phyloP scores from a whole-genome alignment of 2,113 vertebrate genomes.

The Lota lota region DNA sequence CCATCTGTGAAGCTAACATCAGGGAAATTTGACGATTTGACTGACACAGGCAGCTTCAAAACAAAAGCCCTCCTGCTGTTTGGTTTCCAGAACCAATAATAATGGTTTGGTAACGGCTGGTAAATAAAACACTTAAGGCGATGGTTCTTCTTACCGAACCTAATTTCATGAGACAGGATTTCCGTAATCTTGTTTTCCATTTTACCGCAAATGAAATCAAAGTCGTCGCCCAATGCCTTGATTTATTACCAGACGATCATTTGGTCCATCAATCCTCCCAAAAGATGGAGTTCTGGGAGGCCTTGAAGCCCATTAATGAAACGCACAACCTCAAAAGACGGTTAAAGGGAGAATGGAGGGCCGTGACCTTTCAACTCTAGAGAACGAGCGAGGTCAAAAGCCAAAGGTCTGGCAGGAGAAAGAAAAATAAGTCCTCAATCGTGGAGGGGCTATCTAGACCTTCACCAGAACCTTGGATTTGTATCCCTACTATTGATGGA shows the following conservation, averaged over 20 bases:
- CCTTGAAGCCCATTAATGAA: slow-evolving; percentile 40
- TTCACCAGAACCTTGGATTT: neutral
- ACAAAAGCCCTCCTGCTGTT: too few relatives aligned
- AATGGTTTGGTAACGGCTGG: too few relatives aligned
- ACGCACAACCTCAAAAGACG: slow-evolving; percentile 45
- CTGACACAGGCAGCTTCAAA: too few relatives aligned
- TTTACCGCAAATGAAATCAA: slow-evolving; percentile 21
- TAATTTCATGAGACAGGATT: too few relatives aligned
- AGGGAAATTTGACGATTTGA: too few relatives aligned
- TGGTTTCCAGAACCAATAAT: too few relatives aligned
- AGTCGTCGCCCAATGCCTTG: neutral
- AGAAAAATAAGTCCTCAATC: slow-evolving; percentile 8
- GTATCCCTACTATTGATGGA: neutral
- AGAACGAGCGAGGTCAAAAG: slow-evolving; percentile 66
- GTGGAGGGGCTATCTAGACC: neutral
- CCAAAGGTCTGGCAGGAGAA: slow-evolving; percentile 36
- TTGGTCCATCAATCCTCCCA: slow-evolving; percentile 30
- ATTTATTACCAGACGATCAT: slow-evolving; percentile 25
- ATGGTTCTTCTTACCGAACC: too few relatives aligned
- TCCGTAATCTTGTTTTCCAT: neutral
- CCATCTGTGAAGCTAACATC: too few relatives aligned
- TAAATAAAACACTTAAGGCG: too few relatives aligned
- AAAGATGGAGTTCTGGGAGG: slow-evolving; percentile 38
- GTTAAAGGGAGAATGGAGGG: slow-evolving; percentile 35
- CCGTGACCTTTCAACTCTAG: slow-evolving; percentile 53